A percentile compares a stretch with the other conserved stretches of the same genome.
Conservation (phyloP, 2,113 vertebrate species). For the Mandrillus leucophaeus region DNA sequence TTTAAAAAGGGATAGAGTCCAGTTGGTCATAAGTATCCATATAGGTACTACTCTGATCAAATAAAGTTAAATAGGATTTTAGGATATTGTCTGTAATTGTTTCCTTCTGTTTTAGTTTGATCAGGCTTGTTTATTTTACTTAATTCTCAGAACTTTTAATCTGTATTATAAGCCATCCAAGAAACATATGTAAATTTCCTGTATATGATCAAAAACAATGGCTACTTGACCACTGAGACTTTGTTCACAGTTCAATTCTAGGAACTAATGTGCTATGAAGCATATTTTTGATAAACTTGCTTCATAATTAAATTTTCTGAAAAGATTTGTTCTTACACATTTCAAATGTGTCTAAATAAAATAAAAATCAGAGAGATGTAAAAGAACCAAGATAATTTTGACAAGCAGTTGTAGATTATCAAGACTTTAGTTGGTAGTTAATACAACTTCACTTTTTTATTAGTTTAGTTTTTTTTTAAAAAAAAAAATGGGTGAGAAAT, state of each 20-base stretch:
- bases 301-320: slow-evolving; percentile 1
- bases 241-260: background rate
- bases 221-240: background rate
- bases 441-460: background rate
- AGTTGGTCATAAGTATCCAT: background rate
- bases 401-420: background rate
- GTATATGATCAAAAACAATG: background rate
- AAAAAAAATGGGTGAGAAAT: background rate
- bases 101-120: background rate
- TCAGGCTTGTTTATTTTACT: background rate
- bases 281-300: background rate
- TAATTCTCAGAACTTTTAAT: background rate
- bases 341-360: slow-evolving; percentile 35
- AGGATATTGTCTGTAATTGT: background rate
- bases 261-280: background rate
- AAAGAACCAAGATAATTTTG: slow-evolving; percentile 25
- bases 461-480: background rate
- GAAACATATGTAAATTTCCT: background rate
- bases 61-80: background rate
- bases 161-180: background rate
- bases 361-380: background rate
- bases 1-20: background rate
- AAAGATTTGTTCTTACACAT: background rate
- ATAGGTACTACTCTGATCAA: background rate
- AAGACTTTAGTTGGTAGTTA: background rate